Conservation (phyloP, 1,140 invertebrate genomes). For the Drosophila littoralis region DNA sequence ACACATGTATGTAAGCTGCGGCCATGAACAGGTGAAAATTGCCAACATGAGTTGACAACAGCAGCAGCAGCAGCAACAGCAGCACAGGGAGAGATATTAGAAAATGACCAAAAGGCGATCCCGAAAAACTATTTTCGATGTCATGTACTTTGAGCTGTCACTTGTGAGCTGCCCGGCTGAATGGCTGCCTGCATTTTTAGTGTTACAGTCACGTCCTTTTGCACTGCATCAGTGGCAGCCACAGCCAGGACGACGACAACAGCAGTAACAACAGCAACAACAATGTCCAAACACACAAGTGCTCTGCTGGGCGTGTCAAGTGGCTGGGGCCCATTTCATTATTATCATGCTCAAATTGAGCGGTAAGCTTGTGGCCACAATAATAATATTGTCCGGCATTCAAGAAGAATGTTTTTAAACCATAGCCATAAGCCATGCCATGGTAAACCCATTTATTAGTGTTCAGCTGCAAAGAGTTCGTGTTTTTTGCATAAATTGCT, state of each 20-base stretch:
- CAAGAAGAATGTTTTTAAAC: conserved; percentile 15
- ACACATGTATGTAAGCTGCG: conserved; percentile 65
- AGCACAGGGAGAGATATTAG: conserved; percentile 34
- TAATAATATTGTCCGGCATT: conserved; percentile 46
- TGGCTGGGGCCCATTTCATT: conserved; percentile 56
- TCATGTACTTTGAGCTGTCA: conserved; percentile 51
- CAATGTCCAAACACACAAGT: conserved; percentile 10
- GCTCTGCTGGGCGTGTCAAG: conserved; percentile 59
- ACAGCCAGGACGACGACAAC: conserved; percentile 49
- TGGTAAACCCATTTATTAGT: conserved; percentile 45
- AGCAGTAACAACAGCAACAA: conserved; percentile 17
- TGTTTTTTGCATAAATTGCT: no score
- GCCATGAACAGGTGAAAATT: conserved; percentile 76
- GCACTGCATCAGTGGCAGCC: conserved; percentile 31
- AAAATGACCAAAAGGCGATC: conserved; percentile 65
- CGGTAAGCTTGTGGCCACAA: conserved; percentile 50
- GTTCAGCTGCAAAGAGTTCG: neutral
- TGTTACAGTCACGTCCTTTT: conserved; percentile 68
- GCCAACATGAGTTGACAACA: conserved; percentile 80
- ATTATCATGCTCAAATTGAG: conserved; percentile 73
- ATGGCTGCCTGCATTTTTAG: conserved; percentile 51
- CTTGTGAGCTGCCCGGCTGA: conserved; percentile 23
- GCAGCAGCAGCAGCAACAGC: neutral
- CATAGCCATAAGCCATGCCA: conserved; percentile 9
- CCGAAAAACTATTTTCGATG: conserved; percentile 78